Evolutionary conservation across 2,797 vertebrate genomes (phyloP).

Genomic region (Trichosurus vulpecula): DNA sequence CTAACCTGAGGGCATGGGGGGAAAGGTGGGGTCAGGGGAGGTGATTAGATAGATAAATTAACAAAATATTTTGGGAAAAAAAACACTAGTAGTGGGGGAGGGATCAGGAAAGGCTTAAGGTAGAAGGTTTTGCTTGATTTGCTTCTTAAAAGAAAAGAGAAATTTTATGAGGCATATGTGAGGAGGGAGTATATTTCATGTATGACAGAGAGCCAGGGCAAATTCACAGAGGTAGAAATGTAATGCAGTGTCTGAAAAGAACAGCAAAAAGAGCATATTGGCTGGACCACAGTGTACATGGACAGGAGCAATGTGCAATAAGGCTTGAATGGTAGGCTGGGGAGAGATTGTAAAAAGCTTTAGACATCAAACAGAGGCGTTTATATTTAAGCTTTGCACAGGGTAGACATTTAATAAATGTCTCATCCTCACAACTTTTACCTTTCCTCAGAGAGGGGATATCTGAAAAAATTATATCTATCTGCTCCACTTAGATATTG

Average conservation of each 20-base stretch:
- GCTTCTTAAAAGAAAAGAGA: not conserved
- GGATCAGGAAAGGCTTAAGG: not conserved
- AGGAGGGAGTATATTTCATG: not conserved
- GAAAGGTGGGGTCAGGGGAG: not conserved
- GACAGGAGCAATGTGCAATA: not conserved
- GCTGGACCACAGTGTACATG: not conserved
- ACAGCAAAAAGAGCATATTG: not conserved
- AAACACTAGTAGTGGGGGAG: not conserved
- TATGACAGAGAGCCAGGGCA: not conserved
- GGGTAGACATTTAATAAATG: not conserved
- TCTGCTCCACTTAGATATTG: not conserved
- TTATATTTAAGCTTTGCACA: not conserved
- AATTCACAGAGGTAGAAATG: not conserved
- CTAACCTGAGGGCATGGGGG: not conserved
- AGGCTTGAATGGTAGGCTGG: not conserved
- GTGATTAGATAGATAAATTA: not conserved
- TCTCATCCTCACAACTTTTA: not conserved
- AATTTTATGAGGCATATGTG: not conserved
- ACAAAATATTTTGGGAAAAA: not conserved
- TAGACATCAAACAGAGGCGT: not conserved
- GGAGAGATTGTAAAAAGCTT: not conserved
- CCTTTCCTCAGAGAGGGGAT: not conserved
- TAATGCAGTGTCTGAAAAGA: not conserved
- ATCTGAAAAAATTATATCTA: not conserved
- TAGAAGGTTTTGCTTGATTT: not conserved